Percentiles rank a stretch among this genome's conserved stretches.
Evolutionary conservation across 2,888 invertebrate genomes (phyloP).

Genomic region (Clanis bilineata): DNA sequence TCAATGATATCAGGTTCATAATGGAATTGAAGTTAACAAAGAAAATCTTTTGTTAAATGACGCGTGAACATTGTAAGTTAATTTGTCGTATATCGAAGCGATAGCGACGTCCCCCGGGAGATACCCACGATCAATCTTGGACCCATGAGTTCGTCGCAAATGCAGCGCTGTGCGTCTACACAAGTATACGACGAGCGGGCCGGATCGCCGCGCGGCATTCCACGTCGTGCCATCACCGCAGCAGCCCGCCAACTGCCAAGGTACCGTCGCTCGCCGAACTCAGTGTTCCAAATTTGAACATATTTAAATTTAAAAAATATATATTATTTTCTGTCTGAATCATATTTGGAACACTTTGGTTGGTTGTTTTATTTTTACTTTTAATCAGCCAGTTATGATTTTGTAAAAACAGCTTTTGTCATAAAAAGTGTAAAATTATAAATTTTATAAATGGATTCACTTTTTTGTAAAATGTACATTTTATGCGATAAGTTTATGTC

Average conservation of each 20-base stretch:
- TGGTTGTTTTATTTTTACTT: neutral
- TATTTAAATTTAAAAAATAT: neutral
- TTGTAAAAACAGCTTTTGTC: neutral
- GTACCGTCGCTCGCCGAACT: constrained; percentile 10
- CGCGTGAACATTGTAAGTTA: constrained; percentile 24
- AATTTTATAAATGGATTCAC: neutral
- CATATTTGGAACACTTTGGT: constrained; percentile 4
- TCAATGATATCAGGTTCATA: neutral
- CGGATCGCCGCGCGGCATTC: constrained; percentile 63
- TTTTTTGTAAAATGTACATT: neutral
- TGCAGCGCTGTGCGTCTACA: constrained; percentile 45
- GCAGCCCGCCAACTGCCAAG: constrained; percentile 43
- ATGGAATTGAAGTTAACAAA: neutral
- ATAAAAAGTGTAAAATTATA: neutral
- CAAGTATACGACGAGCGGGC: constrained; percentile 32
- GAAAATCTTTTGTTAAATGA: neutral
- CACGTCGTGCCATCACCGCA: constrained; percentile 49
- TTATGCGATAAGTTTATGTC: neutral
- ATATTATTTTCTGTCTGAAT: too few relatives aligned
- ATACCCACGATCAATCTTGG: constrained; percentile 54
- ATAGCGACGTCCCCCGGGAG: constrained; percentile 27
- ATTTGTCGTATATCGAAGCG: constrained; percentile 46
- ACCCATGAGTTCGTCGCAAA: constrained; percentile 50
- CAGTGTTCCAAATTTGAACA: constrained; percentile 5
- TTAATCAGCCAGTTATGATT: neutral